Evolutionary conservation across 2,113 vertebrate species (phyloP).

Genomic region (Platycercus adscitus): DNA sequence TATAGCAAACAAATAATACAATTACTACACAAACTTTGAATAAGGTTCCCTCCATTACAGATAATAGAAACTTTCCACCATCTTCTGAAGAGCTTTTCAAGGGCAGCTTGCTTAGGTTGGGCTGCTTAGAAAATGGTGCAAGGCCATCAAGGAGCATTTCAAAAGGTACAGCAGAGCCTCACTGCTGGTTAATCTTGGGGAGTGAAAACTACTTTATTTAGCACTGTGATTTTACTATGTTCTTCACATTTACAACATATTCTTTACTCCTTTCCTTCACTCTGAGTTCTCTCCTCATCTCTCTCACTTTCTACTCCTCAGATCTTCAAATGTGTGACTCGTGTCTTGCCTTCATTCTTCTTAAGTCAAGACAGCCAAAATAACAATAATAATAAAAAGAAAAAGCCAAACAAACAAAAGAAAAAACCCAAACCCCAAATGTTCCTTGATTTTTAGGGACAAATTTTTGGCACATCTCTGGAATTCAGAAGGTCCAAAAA

Average conservation of each 20-base stretch:
- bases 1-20: not conserved
- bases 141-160: not conserved
- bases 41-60: not conserved
- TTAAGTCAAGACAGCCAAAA: not conserved
- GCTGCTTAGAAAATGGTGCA: not conserved
- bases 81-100: not conserved
- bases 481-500: not conserved
- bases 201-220: not conserved
- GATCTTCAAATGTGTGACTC: not conserved
- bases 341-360: not conserved
- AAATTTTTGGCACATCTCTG: not conserved
- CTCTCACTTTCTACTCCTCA: not conserved
- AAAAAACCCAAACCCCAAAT: not conserved
- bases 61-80: not conserved
- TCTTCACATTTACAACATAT: not conserved
- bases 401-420: not conserved
- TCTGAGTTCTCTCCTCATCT: not conserved
- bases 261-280: not conserved
- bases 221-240: not conserved
- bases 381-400: not conserved
- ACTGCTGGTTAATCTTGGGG: not conserved
- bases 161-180: not conserved
- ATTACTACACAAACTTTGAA: not conserved
- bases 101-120: not conserved
- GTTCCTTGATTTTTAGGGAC: not conserved